phyloP scores from a whole-genome alignment of 2,797 vertebrate genomes.

The Acrossocheilus fasciatus region DNA sequence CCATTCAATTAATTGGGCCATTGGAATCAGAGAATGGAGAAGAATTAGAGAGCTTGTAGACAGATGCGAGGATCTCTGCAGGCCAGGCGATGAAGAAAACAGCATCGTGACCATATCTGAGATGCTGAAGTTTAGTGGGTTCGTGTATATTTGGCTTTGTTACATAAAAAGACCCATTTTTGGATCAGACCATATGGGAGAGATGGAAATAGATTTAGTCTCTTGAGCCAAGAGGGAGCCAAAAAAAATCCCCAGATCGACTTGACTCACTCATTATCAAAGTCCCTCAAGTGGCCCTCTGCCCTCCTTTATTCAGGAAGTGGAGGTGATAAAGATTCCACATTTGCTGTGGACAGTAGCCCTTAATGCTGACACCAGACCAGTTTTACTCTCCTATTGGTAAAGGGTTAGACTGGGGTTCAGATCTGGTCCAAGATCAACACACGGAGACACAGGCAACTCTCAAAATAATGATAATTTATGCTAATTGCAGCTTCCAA shows the following conservation, averaged over 20 bases:
- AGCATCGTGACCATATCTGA: background rate
- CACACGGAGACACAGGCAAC: background rate
- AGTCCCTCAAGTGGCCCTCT: constrained; percentile 53
- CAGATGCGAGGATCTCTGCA: background rate
- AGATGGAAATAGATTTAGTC: constrained; percentile 45
- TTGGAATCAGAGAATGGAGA: constrained; percentile 51
- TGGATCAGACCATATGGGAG: constrained; percentile 51
- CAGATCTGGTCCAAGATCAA: background rate
- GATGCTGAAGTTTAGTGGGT: constrained; percentile 31
- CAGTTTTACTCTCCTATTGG: background rate
- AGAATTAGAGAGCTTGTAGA: constrained; percentile 20
- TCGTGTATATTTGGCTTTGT: constrained; percentile 30
- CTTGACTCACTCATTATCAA: constrained; percentile 53
- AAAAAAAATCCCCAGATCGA: constrained; percentile 47
- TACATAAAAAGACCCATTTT: constrained; percentile 49
- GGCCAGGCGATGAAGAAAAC: constrained; percentile 29
- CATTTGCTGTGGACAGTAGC: background rate
- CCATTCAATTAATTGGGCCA: constrained; percentile 55
- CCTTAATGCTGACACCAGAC: background rate
- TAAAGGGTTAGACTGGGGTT: background rate
- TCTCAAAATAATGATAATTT: background rate
- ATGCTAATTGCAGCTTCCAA: background rate
- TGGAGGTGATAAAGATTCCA: constrained; percentile 43
- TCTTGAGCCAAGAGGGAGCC: constrained; percentile 37
- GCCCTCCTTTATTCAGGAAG: constrained; percentile 51